Percentiles rank a stretch among this genome's conserved stretches.
Evolutionary conservation across 2,113 vertebrate genomes (phyloP).

Genomic region (Podiceps cristatus): DNA sequence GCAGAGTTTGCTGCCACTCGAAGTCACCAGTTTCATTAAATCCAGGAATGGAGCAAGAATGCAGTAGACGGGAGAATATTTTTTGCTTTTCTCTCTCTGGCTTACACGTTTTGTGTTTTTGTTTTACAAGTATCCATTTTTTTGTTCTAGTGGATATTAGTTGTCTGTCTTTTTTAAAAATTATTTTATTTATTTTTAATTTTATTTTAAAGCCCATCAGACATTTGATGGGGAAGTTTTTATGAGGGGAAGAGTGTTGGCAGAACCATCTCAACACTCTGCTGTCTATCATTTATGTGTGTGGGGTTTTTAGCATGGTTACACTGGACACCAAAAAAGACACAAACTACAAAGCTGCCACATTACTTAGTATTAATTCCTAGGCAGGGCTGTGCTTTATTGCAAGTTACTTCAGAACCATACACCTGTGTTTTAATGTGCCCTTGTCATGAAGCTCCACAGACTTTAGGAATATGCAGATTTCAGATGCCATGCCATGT

Average conservation of each 20-base stretch:
- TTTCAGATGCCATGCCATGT: neutral
- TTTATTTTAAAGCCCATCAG: neutral
- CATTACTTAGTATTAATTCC: neutral
- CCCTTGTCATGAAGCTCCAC: neutral
- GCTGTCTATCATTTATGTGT: neutral
- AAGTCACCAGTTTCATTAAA: neutral
- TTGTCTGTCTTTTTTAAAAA: too few species aligned
- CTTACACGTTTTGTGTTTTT: neutral
- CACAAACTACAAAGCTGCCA: neutral
- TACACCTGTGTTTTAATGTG: neutral
- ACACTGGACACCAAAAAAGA: neutral
- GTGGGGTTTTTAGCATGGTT: neutral
- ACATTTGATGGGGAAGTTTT: neutral
- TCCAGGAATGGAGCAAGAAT: neutral
- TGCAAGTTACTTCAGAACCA: neutral
- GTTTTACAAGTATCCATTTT: neutral
- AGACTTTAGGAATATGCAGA: neutral
- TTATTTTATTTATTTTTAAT: neutral
- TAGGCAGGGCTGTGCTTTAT: neutral
- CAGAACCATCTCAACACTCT: neutral
- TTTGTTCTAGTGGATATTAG: neutral
- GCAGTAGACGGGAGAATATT: neutral
- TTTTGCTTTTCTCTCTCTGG: neutral
- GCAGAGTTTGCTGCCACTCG: neutral
- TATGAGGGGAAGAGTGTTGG: neutral